These are phyloP conservation scores for Clarias batrachus DNA, from an alignment of 2,113 vertebrate species.

Conservation along the genomic window DNA sequence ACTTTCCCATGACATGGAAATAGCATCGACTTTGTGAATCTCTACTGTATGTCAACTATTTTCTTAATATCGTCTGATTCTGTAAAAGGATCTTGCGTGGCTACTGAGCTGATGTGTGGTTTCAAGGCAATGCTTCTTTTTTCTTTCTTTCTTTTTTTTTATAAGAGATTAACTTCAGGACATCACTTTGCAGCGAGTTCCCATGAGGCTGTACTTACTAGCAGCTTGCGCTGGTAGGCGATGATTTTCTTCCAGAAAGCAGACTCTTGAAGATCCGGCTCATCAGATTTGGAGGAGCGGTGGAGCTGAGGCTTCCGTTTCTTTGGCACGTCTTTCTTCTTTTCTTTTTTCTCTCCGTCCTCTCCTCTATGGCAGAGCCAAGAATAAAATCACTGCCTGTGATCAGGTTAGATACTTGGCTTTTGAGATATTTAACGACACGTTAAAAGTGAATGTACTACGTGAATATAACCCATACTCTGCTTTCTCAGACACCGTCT, in stretches of 20 bases:
- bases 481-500: slow-evolving; percentile 79
- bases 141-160: neutral
- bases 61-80: neutral
- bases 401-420: neutral
- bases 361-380: slow-evolving; percentile 65
- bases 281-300: slow-evolving; percentile 80
- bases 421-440: neutral
- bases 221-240: slow-evolving; percentile 91
- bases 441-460: neutral
- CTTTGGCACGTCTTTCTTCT: slow-evolving; percentile 79
- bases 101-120: neutral
- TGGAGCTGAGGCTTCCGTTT: slow-evolving; percentile 79
- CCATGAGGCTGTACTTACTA: slow-evolving; percentile 71
- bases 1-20: slow-evolving; percentile 17
- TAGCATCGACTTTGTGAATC: neutral
- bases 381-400: neutral
- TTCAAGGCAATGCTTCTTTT: neutral
- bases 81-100: neutral
- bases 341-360: slow-evolving; percentile 74
- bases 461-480: slow-evolving; percentile 73
- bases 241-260: slow-evolving; percentile 94
- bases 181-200: neutral
- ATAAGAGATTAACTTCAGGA: neutral
- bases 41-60: neutral
- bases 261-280: slow-evolving; percentile 88